Base-by-base conservation (phyloP, 2,888 invertebrate species). In the Catocala fraxini region DNA sequence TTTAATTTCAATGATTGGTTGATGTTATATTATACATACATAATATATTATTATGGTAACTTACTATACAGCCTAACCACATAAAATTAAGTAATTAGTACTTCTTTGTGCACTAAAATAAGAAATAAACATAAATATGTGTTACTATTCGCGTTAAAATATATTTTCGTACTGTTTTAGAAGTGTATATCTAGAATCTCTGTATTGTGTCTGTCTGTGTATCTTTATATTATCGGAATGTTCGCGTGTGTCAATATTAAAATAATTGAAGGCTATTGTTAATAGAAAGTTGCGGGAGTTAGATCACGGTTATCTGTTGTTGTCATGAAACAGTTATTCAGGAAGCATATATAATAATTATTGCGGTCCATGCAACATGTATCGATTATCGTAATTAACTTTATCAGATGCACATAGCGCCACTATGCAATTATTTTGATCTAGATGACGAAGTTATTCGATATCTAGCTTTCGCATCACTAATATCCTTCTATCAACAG, bases 121-220 rank as follows among this genome's bases (percentile, higher is more conserved):
- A 47, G 10, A 49, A 43, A 61, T 25, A 25, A 25, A 25, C 25
- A 3, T 25, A 60, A 63, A 51, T 51, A 59, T 33, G 47, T 56
- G 53, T 68, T 46, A 63, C 52, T 46, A 59, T 41, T 54, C 42
- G 42, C 45, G 54, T 72, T 66, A 33, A 61, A 64, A 54, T 63
- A 70, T 73, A 73, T 76, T 73, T 73, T 73, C 73, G 46, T 73
- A 63, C 47, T 59, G 48, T 72, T 69, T 69, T 64, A 70, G 49
- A 56, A 57, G 47, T 53, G 59, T 61, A 62, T 63, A 65, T 73
- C 51, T 62, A 70, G 73, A 74, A 74, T 74, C 73, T 73, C 73
- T 62, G 55, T 73, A 60, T 34, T 52, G 56, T 58, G 35, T 59
- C 13, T 60, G 13, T 58, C 35, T 71, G 43, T 64, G n/a, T 58